Evolutionary conservation across 2,797 vertebrate species (phyloP).

Genomic region (Oreortyx pictus): DNA sequence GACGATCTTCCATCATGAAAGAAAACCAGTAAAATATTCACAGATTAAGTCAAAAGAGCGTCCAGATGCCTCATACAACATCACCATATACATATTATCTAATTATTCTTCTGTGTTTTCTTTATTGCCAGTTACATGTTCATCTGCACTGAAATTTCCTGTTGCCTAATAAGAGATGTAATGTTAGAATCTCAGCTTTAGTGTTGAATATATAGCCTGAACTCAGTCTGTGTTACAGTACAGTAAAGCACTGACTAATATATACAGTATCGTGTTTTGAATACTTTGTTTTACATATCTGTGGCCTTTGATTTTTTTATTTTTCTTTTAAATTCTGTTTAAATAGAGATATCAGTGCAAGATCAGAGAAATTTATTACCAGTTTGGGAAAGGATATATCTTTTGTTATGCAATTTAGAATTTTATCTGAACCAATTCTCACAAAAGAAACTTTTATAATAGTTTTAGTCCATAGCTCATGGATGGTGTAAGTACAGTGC

Average conservation of each 20-base stretch:
- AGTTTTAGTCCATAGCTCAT: background rate
- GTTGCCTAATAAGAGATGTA: background rate
- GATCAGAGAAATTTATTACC: background rate
- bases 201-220: background rate
- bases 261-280: background rate
- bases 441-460: background rate
- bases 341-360: background rate
- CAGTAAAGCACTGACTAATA: background rate
- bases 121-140: conserved; percentile 3
- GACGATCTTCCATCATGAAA: background rate
- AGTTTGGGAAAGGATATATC: background rate
- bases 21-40: background rate
- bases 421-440: background rate
- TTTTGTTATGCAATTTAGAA: background rate
- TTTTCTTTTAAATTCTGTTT: background rate
- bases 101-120: background rate
- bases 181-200: background rate
- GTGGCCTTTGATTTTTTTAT: background rate
- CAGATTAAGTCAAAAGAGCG: background rate
- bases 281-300: background rate
- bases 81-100: conserved; percentile 22
- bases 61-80: background rate
- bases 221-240: background rate
- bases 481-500: background rate
- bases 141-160: conserved; percentile 15